These are phyloP conservation scores for Gari tellinella DNA, from an alignment of 2,888 invertebrate genomes.

Conservation along the genomic window DNA sequence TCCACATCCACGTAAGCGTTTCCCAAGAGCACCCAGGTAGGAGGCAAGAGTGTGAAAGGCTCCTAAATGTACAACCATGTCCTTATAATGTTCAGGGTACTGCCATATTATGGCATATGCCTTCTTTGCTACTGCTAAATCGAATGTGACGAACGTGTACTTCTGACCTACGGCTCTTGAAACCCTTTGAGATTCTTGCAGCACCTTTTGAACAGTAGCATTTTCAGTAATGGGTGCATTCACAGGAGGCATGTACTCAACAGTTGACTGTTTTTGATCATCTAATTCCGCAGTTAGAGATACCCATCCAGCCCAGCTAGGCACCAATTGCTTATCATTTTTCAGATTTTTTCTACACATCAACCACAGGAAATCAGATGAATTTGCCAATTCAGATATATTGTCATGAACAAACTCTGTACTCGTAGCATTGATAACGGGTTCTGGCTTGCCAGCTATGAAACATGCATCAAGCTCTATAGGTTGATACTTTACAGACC, in stretches of 20 bases:
- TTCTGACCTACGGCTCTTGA: slow-evolving; percentile 36
- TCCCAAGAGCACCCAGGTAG: slow-evolving; percentile 40
- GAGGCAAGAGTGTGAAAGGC: slow-evolving; percentile 44
- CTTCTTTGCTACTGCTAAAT: slow-evolving; percentile 57
- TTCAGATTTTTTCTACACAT: slow-evolving; percentile 1
- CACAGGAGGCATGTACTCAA: slow-evolving; percentile 51
- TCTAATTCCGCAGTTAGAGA: slow-evolving; percentile 25
- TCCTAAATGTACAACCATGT: slow-evolving; percentile 28
- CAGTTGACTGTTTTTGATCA: slow-evolving; percentile 16
- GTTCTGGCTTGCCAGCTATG: no score
- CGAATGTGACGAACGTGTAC: slow-evolving; percentile 54
- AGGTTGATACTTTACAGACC: no score
- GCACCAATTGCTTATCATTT: slow-evolving; percentile 20
- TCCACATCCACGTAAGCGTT: slow-evolving; percentile 38
- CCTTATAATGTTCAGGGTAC: slow-evolving; percentile 18
- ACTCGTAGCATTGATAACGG: no score
- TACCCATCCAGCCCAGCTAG: slow-evolving; percentile 38
- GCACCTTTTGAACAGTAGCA: slow-evolving; percentile 51
- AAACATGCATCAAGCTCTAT: no score
- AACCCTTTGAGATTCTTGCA: slow-evolving; percentile 40
- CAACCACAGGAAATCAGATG: slow-evolving; percentile 22
- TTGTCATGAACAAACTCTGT: no score
- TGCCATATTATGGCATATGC: slow-evolving; percentile 51
- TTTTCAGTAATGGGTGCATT: slow-evolving; percentile 47
- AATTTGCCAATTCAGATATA: no score